Conservation (phyloP, 2,888 invertebrate genomes). For the Tetragonula carbonaria region DNA sequence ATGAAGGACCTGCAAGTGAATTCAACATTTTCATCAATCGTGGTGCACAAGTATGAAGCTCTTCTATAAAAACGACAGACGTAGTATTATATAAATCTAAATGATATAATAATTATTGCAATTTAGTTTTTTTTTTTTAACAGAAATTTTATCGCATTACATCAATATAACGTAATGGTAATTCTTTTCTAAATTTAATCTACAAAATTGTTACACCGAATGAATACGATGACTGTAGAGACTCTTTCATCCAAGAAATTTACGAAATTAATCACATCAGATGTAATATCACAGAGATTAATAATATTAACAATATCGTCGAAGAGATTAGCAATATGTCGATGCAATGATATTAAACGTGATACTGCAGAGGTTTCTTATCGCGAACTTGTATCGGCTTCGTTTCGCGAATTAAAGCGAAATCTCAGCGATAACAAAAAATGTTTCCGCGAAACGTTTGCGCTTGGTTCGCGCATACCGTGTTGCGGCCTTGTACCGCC, state of each 20-base stretch:
- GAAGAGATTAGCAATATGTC: too few species aligned
- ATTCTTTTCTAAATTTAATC: not conserved
- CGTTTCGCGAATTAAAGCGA: not conserved
- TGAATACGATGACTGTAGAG: too few species aligned
- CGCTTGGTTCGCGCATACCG: too few species aligned
- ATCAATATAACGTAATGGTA: not conserved
- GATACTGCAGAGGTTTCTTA: not conserved
- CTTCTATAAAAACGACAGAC: not conserved
- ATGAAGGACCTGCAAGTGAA: too few species aligned
- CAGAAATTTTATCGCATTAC: not conserved
- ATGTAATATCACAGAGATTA: too few species aligned
- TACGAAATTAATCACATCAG: too few species aligned
- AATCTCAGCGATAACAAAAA: not conserved
- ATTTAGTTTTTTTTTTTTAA: not conserved
- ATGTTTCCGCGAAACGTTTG: not conserved
- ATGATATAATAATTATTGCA: too few species aligned
- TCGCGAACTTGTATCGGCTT: not conserved
- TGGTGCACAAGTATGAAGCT: too few species aligned
- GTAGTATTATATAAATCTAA: not conserved
- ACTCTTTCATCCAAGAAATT: too few species aligned
- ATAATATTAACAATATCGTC: too few species aligned
- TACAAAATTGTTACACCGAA: too few species aligned
- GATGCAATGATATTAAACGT: not conserved
- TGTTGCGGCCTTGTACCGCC: not conserved
- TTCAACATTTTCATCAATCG: too few species aligned